Conservation (phyloP, 2,113 vertebrate genomes). For the Glareola pratincola region DNA sequence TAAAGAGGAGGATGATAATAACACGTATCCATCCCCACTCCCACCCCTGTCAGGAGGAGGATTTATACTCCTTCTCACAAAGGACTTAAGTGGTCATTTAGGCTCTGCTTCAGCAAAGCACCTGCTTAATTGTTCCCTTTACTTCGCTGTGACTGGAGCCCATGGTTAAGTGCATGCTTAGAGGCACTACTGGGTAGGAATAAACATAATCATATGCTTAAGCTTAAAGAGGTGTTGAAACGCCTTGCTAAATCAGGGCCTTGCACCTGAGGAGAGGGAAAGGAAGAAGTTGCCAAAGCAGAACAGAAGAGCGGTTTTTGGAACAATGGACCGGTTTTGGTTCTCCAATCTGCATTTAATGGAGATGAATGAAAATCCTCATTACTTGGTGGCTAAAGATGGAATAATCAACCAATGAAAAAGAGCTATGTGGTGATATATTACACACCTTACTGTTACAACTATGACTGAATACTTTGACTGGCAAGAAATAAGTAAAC, state of each 20-base stretch:
- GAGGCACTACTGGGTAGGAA: background rate
- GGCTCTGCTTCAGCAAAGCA: conserved; percentile 13
- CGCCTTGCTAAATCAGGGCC: background rate
- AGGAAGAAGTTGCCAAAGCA: background rate
- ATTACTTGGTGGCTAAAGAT: background rate
- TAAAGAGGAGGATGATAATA: conserved; percentile 2
- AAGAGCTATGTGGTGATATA: background rate
- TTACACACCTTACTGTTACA: background rate
- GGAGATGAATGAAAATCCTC: background rate
- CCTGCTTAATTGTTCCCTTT: background rate
- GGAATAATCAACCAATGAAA: background rate
- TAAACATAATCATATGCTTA: background rate
- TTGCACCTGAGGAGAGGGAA: background rate
- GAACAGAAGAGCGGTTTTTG: background rate
- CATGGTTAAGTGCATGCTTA: background rate
- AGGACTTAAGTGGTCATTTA: conserved; percentile 30
- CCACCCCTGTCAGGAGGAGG: conserved; percentile 13
- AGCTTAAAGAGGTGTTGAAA: background rate
- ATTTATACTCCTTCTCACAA: conserved; percentile 27
- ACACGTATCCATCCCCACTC: background rate
- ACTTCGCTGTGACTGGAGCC: background rate
- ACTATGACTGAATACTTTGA: background rate
- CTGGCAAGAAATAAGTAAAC: background rate
- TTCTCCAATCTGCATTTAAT: background rate
- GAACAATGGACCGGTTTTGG: background rate